Conservation (phyloP, 2,888 invertebrate species). For the Erebia ligea region DNA sequence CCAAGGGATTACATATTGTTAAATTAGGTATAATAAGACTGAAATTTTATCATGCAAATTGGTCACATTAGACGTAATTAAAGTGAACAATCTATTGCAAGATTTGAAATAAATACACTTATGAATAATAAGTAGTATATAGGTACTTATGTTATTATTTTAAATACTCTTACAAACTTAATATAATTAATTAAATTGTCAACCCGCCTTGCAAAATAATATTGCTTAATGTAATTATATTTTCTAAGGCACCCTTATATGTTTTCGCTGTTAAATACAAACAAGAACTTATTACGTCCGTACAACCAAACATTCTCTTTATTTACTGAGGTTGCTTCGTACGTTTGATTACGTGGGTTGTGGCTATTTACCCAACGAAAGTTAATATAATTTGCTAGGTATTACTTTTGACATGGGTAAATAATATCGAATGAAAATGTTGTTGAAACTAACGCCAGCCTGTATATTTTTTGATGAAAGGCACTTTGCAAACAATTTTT, state of each 20-base stretch:
- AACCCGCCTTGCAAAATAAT: background rate
- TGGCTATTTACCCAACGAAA: constrained; percentile 4
- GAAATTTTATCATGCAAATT: no score
- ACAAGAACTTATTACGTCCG: constrained; percentile 39
- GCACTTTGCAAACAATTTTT: no score
- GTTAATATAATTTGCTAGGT: constrained; percentile 3
- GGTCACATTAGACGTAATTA: no score
- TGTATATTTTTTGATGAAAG: no score
- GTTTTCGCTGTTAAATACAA: constrained; percentile 10
- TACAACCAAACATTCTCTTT: constrained; percentile 15
- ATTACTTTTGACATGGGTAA: background rate
- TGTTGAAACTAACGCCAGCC: no score
- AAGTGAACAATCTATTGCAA: no score
- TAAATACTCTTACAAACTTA: background rate
- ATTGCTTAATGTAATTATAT: background rate
- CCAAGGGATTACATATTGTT: no score
- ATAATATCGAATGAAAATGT: background rate
- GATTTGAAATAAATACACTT: no score
- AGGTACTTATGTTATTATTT: no score
- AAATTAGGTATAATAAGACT: no score
- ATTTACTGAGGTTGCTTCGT: background rate
- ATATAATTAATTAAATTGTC: background rate
- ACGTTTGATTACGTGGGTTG: constrained; percentile 16
- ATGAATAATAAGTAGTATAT: no score
- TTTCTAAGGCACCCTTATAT: background rate